Conservation (phyloP, 2,888 invertebrate species). For the Ligdia adustata region DNA sequence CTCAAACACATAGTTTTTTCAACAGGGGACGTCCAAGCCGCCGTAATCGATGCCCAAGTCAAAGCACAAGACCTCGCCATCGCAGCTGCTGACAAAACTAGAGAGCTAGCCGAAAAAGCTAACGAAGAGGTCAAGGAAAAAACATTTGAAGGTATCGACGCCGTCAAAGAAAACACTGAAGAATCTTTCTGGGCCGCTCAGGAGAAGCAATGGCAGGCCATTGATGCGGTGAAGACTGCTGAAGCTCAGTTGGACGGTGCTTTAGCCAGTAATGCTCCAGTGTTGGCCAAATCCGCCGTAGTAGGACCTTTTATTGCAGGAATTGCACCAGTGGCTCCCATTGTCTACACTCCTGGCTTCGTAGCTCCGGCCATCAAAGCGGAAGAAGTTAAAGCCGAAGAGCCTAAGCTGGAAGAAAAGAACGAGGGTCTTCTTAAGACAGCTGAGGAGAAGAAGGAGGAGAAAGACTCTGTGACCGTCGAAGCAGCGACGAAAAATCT, state of each 20-base stretch:
- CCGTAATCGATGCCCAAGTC: constrained; percentile 67
- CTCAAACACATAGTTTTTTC: constrained; percentile 27
- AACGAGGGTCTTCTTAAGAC: constrained; percentile 40
- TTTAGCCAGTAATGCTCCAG: constrained; percentile 52
- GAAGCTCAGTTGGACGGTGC: constrained; percentile 65
- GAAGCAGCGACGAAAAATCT: constrained; percentile 38
- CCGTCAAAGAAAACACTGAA: constrained; percentile 55
- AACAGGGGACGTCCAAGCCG: constrained; percentile 70
- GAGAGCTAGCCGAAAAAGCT: constrained; percentile 52
- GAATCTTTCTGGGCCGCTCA: constrained; percentile 62
- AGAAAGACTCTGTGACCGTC: constrained; percentile 32
- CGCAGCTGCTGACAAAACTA: constrained; percentile 55
- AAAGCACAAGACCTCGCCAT: constrained; percentile 55
- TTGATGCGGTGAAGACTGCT: constrained; percentile 63
- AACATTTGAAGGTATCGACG: constrained; percentile 47
- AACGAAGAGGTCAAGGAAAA: constrained; percentile 55
- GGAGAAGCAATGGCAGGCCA: constrained; percentile 72
- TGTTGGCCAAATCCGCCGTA: constrained; percentile 49
- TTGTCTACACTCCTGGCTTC: constrained; percentile 22
- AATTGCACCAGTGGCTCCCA: constrained; percentile 22
- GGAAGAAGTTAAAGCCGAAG: constrained; percentile 31
- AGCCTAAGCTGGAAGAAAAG: constrained; percentile 41
- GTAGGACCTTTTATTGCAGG: constrained; percentile 28
- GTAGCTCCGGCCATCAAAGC: constrained; percentile 27
- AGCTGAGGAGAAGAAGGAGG: constrained; percentile 24